These are phyloP conservation scores for Cryptocephalus primarius DNA, from an alignment of 2,888 invertebrate species.

Conservation along the genomic window DNA sequence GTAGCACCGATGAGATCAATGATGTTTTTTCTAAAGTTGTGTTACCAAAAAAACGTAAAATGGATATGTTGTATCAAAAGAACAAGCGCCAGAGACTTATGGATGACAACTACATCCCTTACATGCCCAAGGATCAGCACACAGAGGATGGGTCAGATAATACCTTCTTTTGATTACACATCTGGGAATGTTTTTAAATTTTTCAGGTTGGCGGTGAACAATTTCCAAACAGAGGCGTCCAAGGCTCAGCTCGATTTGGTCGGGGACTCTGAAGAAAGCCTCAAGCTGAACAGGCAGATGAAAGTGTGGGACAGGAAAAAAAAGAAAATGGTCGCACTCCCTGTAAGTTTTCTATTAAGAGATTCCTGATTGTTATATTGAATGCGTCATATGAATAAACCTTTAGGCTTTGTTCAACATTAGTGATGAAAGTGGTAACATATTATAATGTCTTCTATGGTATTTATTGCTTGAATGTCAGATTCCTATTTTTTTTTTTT, in stretches of 20 bases:
- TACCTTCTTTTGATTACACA: slow-evolving; percentile 2
- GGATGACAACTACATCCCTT: slow-evolving; percentile 79
- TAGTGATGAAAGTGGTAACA: too few species aligned
- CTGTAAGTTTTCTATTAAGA: slow-evolving; percentile 35
- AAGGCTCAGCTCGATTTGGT: slow-evolving; percentile 73
- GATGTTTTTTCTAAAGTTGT: slow-evolving; percentile 45
- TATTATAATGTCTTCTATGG: too few species aligned
- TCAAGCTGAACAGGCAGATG: slow-evolving; percentile 48
- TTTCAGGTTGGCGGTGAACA: slow-evolving; percentile 59
- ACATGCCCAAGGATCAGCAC: slow-evolving; percentile 72
- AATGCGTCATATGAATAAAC: too few species aligned
- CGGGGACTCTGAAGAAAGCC: slow-evolving; percentile 64
- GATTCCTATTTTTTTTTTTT: too few species aligned
- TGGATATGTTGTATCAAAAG: slow-evolving; percentile 47
- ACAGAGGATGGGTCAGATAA: slow-evolving; percentile 64
- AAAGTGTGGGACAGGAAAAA: slow-evolving; percentile 90
- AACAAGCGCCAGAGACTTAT: slow-evolving; percentile 48
- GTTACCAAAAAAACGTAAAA: slow-evolving; percentile 44
- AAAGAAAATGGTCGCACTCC: slow-evolving; percentile 82
- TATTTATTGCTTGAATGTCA: too few species aligned
- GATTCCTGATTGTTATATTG: too few species aligned
- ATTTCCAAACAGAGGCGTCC: slow-evolving; percentile 69
- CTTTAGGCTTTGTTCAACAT: too few species aligned
- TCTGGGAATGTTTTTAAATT: neutral
- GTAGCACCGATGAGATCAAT: slow-evolving; percentile 44